phyloP scores from a whole-genome alignment of 2,888 invertebrate genomes.

The Caenorhabditis doughertyi region DNA sequence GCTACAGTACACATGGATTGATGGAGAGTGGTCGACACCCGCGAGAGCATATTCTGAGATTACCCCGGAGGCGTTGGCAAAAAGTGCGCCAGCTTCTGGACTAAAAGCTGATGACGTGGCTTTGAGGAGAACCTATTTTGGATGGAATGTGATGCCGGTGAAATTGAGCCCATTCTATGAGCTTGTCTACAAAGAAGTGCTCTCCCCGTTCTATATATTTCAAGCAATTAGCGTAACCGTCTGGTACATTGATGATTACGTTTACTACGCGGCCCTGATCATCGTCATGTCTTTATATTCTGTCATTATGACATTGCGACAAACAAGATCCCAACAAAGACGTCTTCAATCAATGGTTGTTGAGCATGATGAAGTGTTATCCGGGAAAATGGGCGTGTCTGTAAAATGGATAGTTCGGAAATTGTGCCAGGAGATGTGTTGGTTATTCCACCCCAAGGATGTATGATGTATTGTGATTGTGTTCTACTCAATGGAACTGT shows the following conservation, averaged over 20 bases:
- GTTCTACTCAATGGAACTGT: conserved; percentile 92
- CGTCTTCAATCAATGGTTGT: conserved; percentile 61
- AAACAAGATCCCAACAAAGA: conserved; percentile 67
- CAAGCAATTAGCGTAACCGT: conserved; percentile 85
- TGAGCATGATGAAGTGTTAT: conserved; percentile 50
- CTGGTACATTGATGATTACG: conserved; percentile 91
- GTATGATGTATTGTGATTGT: conserved; percentile 89
- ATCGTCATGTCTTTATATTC: conserved; percentile 89
- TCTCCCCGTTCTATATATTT: conserved; percentile 85
- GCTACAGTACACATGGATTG: conserved; percentile 79
- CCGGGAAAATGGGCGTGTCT: conserved; percentile 34
- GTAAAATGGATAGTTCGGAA: conserved; percentile 57
- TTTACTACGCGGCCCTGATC: conserved; percentile 91
- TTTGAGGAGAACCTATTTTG: conserved; percentile 83
- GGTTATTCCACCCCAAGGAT: conserved; percentile 89
- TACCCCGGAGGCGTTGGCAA: conserved; percentile 32
- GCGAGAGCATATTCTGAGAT: conserved; percentile 38
- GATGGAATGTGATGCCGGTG: conserved; percentile 84
- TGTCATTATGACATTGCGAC: conserved; percentile 84
- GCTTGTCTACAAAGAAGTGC: conserved; percentile 84
- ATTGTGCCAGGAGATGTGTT: conserved; percentile 87
- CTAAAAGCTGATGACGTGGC: conserved; percentile 64
- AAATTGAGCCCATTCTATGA: conserved; percentile 84
- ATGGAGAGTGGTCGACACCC: conserved; percentile 65
- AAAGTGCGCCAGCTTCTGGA: conserved; percentile 11